Evolutionary conservation across 2,888 invertebrate species (phyloP), one percentile per base, ranked within the genome.

Genomic region (Trichacis sp.): DNA sequence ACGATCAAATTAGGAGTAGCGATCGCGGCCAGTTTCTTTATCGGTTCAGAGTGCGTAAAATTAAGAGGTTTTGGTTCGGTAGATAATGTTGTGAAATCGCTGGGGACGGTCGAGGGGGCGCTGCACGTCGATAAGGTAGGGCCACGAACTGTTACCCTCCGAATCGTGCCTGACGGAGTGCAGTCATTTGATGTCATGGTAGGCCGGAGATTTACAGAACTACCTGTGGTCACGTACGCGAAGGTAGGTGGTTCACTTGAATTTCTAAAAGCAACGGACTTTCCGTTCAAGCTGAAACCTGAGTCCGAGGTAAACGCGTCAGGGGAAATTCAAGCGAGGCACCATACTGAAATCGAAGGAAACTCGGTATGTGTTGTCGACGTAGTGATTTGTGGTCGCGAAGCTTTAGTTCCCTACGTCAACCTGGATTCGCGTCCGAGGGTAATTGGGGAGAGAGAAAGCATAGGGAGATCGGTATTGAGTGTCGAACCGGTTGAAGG

Each of bases 1-100:
- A 48, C 48, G n/a, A 48, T 48, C 8, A 48, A 48, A 24, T 1
- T 48, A n/a, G n/a, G n/a, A n/a, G n/a, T n/a, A n/a, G n/a, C n/a
- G n/a, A n/a, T n/a, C n/a, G n/a, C n/a, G n/a, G 5, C 4, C 11
- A 11, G 48, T 11, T 24, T 48, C 24, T 11, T 24, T 3, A 48
- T 48, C 11, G 15, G 24, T 8, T 4, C 48, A 11, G 24, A 15
- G 12, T 6, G 15, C 11, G 5, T 24, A 11, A 15, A 48, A 20
- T 48, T 48, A 11, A 24, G 15, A 24, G 24, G 48, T 1, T 48
- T 48, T 9, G 48, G 30, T 1, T 12, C 30, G 24, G 11, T 9
- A 9, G 14, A 9, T 6, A 48, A 12, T 48, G 11, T 24, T 4
- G 48, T 48, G 1, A 11, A n/a, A 12, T 48, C 48, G 1, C 24